phyloP scores from a whole-genome alignment of 2,113 vertebrate species.

The Cygnus buccinator region DNA sequence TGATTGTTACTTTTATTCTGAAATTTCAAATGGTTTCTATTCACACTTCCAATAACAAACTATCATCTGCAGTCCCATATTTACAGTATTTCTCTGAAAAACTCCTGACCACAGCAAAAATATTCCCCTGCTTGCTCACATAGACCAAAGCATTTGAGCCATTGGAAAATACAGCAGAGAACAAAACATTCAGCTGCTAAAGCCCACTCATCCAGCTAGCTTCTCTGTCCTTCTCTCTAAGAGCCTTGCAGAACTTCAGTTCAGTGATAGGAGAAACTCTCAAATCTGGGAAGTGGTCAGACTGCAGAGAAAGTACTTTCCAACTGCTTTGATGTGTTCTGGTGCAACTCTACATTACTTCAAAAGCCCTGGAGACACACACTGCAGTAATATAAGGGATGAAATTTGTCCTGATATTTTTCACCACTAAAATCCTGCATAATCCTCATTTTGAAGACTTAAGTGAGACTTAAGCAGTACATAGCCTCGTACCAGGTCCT shows the following conservation, averaged over 20 bases:
- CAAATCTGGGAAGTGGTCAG: neutral
- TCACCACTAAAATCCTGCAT: neutral
- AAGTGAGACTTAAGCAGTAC: constrained; percentile 53
- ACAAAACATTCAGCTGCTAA: neutral
- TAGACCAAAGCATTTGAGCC: neutral
- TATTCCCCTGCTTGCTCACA: neutral
- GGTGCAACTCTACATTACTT: neutral
- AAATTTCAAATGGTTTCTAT: neutral
- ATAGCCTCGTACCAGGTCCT: constrained; percentile 49
- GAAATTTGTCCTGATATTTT: constrained; percentile 6
- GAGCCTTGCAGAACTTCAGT: neutral
- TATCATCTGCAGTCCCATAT: neutral
- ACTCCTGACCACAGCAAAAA: constrained; percentile 13
- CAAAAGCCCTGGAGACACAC: neutral
- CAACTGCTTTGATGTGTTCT: neutral
- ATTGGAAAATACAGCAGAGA: neutral
- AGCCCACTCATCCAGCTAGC: neutral
- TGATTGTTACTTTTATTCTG: neutral
- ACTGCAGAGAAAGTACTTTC: constrained; percentile 2
- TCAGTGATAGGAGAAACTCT: neutral
- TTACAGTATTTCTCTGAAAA: neutral
- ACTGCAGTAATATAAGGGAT: neutral
- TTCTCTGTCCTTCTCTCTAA: neutral
- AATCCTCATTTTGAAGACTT: constrained; percentile 36
- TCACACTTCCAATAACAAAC: neutral